These are phyloP conservation scores for Melanerpes aurifrons DNA, from an alignment of 2,113 vertebrate species.

Conservation along the genomic window DNA sequence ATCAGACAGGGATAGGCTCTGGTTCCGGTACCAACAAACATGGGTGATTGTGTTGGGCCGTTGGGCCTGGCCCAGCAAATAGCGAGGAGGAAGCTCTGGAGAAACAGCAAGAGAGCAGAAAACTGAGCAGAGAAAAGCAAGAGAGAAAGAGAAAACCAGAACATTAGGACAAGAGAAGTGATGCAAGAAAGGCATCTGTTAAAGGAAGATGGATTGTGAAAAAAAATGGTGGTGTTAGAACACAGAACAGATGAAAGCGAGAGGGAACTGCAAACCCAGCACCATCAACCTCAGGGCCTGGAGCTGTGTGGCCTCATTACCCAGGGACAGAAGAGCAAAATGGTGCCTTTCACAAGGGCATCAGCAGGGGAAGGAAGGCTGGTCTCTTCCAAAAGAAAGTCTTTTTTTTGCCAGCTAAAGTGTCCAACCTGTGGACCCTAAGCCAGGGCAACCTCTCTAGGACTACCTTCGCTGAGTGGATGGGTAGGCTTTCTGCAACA, in stretches of 20 bases:
- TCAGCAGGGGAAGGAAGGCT: background rate
- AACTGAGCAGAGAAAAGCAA: slow-evolving; percentile 75
- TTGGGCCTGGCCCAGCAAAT: slow-evolving; percentile 89
- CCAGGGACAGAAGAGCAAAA: background rate
- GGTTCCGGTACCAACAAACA: slow-evolving; percentile 95
- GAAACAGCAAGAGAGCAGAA: slow-evolving; percentile 85
- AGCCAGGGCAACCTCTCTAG: background rate
- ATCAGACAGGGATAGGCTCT: slow-evolving; percentile 91
- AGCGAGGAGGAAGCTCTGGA: slow-evolving; percentile 90
- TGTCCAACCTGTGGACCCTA: background rate
- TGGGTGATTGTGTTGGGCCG: slow-evolving; percentile 94
- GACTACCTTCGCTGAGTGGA: background rate
- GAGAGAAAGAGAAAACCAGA: slow-evolving; percentile 47
- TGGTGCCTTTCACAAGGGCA: background rate
- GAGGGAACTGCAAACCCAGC: background rate
- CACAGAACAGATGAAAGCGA: background rate
- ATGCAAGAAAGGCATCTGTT: slow-evolving; percentile 33
- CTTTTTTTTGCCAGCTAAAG: background rate
- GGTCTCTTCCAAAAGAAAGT: background rate
- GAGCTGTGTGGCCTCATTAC: background rate
- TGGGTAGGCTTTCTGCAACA: fast-evolving
- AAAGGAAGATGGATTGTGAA: slow-evolving; percentile 44
- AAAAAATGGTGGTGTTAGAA: slow-evolving; percentile 12
- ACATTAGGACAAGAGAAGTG: slow-evolving; percentile 23
- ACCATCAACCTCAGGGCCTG: background rate